Percentiles rank a stretch among this genome's conserved stretches.
These are phyloP conservation scores for Leptinotarsa defecta DNA, from an alignment of 1,140 invertebrate genomes.

Conservation along the genomic window DNA sequence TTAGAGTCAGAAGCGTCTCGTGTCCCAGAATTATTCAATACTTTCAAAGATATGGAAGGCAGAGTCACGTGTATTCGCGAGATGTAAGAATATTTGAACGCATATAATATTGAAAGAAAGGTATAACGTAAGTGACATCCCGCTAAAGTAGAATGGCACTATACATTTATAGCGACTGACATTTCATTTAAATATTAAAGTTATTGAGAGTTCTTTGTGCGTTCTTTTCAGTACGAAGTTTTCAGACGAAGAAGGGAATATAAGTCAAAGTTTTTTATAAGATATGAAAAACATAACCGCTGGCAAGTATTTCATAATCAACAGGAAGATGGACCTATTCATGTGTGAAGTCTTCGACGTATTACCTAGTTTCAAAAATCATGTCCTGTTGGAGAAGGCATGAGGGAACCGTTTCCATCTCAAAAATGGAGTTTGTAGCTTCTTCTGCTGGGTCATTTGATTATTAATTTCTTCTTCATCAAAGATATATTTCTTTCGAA, in stretches of 20 bases:
- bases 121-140: slow-evolving; percentile 36
- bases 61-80: slow-evolving; percentile 45
- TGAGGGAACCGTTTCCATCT: no score
- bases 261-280: no score
- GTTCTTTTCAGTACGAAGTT: not conserved
- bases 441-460: no score
- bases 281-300: no score
- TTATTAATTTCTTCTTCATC: no score
- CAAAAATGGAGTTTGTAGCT: no score
- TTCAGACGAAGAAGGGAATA: not conserved
- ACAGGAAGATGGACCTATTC: no score
- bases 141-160: slow-evolving; percentile 23
- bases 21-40: slow-evolving; percentile 48
- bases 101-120: slow-evolving; percentile 41
- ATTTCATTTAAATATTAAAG: slow-evolving; percentile 29
- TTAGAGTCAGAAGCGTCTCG: slow-evolving; percentile 42
- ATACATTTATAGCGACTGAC: slow-evolving; percentile 31
- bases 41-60: slow-evolving; percentile 45
- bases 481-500: no score
- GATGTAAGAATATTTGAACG: slow-evolving; percentile 47
- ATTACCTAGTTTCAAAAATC: no score
- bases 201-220: slow-evolving; percentile 8
- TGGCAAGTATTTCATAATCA: no score
- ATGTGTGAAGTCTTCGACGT: no score
- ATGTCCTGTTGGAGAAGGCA: no score